Percentiles rank a stretch among this genome's conserved stretches.
Evolutionary conservation across 2,797 vertebrate species (phyloP).

Genomic region (Macropus fuliginosus): DNA sequence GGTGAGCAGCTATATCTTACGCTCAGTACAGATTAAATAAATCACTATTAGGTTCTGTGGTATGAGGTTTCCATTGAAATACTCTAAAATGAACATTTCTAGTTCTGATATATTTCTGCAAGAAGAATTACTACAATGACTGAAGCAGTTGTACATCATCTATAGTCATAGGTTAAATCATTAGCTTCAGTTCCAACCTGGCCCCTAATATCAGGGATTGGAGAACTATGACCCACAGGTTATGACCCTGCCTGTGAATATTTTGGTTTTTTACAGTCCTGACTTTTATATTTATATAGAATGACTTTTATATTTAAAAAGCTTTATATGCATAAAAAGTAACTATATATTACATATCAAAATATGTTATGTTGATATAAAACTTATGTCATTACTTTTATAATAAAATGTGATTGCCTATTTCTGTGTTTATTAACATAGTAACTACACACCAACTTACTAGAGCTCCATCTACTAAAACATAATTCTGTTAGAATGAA

Average conservation of each 20-base stretch:
- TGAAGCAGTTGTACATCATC: background rate
- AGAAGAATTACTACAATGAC: background rate
- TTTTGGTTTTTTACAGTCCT: background rate
- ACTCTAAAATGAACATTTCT: background rate
- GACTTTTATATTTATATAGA: background rate
- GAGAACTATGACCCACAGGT: background rate
- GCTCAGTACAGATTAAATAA: background rate
- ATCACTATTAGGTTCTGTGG: background rate
- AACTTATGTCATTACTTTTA: background rate
- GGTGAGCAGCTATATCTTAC: background rate
- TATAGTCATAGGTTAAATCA: background rate
- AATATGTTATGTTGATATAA: background rate
- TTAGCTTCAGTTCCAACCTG: background rate
- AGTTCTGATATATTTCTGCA: background rate
- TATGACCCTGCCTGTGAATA: background rate
- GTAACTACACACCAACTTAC: constrained; percentile 28
- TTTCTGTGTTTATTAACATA: background rate
- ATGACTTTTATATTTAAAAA: background rate
- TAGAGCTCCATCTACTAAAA: constrained; percentile 15
- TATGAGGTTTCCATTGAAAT: background rate
- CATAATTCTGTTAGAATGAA: constrained; percentile 29
- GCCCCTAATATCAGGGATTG: constrained; percentile 14
- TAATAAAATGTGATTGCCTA: background rate
- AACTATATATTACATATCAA: background rate
- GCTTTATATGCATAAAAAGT: background rate